Conservation (phyloP, 2,888 invertebrate species). For the Polietes domitor region DNA sequence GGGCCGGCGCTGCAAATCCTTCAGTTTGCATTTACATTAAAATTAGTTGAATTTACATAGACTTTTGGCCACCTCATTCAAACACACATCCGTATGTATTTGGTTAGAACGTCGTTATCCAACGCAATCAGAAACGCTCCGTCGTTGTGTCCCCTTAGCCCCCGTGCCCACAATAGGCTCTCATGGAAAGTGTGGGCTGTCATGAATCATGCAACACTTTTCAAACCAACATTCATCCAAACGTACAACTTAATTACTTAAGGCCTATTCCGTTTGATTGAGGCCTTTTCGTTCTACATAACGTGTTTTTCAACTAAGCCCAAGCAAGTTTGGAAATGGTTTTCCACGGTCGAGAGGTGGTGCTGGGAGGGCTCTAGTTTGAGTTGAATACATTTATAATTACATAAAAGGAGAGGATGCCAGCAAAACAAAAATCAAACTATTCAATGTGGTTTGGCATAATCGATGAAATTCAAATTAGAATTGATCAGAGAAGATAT, state of each 20-base stretch:
- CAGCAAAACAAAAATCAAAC: constrained; percentile 27
- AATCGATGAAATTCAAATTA: constrained; percentile 55
- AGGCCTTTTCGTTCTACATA: constrained; percentile 23
- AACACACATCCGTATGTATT: constrained; percentile 34
- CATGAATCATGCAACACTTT: constrained; percentile 63
- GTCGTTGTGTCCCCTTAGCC: neutral
- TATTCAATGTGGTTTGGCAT: constrained; percentile 31
- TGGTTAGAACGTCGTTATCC: constrained; percentile 59
- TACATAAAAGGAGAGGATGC: constrained; percentile 46
- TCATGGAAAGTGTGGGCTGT: constrained; percentile 32
- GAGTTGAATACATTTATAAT: constrained; percentile 57
- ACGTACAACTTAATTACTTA: constrained; percentile 62
- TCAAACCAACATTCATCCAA: constrained; percentile 38
- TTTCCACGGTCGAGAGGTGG: neutral
- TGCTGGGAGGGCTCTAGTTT: neutral
- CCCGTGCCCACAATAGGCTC: neutral
- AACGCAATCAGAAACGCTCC: constrained; percentile 57
- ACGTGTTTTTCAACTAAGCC: constrained; percentile 3
- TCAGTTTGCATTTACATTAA: constrained; percentile 63
- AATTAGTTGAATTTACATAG: constrained; percentile 64
- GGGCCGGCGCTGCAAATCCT: constrained; percentile 10
- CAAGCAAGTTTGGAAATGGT: constrained; percentile 2
- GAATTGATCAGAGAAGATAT: constrained; percentile 4
- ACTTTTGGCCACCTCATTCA: constrained; percentile 64
- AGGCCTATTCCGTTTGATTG: constrained; percentile 34